Base-by-base conservation (phyloP, 2,888 invertebrate genomes). In the Panorpa germanica region DNA sequence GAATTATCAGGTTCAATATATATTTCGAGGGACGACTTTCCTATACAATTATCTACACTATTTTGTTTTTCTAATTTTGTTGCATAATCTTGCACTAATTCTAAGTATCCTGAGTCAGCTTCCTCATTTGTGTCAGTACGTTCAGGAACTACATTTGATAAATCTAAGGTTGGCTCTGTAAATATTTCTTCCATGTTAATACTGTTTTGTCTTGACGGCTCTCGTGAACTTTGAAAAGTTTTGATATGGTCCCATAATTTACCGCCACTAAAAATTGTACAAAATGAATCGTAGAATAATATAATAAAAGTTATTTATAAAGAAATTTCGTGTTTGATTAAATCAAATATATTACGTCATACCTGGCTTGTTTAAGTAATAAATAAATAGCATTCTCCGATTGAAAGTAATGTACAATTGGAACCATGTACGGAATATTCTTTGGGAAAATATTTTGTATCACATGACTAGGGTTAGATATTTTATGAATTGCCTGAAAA, bases 341-440 rank as follows among this genome's bases (percentile, higher is more conserved):
- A n/a, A n/a, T n/a, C n/a, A n/a, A n/a, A n/a, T n/a, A n/a, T n/a
- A n/a, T n/a, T 26, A 12, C 10, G 19, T 21, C 16, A 17, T 26
- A 29, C 29, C 20, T 49, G 2, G 52, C 53, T 35, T 51, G 47
- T 28, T 47, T 41, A 0, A 55, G 40, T 4, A 55, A 37, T 18
- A 55, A 38, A 34, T 51, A 55, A 17, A 55, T 46, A 34, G 51
- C 50, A 21, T 51, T 47, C 9, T 53, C 52, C 2, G 54, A 52
- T 34, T 53, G 51, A 31, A 51, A 53, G 33, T 49, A 55, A 25
- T 47, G 48, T 32, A 51, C 29, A 19, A 55, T 31, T 17, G 45
- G 43, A 2, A 50, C 45, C 55, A 55, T 55, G 23, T 48, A 55
- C 2, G 54, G 52, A 19, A 55, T 47, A 18, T 45, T 43, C 30